Percentiles rank a stretch among this genome's conserved stretches.
These are phyloP conservation scores for Drosophila ezoana DNA, from an alignment of 2,888 invertebrate species.

Conservation along the genomic window DNA sequence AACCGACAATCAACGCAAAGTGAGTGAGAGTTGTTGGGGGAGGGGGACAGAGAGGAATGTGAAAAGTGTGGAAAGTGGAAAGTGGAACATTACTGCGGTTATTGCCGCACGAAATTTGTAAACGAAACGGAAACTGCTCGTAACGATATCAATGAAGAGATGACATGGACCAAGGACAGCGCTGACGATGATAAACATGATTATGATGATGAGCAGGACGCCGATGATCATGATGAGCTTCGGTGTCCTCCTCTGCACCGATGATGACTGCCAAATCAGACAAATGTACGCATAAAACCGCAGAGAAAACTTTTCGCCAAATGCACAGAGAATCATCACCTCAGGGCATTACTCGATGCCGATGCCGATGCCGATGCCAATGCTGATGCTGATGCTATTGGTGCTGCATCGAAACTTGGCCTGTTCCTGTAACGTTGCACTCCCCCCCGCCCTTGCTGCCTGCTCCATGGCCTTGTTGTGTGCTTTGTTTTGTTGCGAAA, in stretches of 20 bases:
- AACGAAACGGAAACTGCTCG: slow-evolving; percentile 76
- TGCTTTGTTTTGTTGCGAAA: slow-evolving; percentile 60
- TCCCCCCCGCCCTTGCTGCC: background rate
- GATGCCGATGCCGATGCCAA: slow-evolving; percentile 18
- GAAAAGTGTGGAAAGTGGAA: slow-evolving; percentile 29
- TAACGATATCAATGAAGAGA: slow-evolving; percentile 77
- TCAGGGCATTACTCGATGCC: slow-evolving; percentile 43
- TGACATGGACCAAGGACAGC: slow-evolving; percentile 66
- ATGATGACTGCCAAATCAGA: slow-evolving; percentile 76
- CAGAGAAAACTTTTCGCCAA: slow-evolving; percentile 71
- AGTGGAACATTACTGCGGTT: slow-evolving; percentile 70
- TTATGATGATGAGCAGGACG: slow-evolving; percentile 20
- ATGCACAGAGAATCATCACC: slow-evolving; percentile 65
- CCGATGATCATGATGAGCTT: slow-evolving; percentile 34
- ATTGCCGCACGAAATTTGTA: slow-evolving; percentile 76
- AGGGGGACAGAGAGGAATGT: background rate
- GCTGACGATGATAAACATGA: slow-evolving; percentile 23
- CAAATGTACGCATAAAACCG: slow-evolving; percentile 76
- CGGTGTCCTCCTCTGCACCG: slow-evolving; percentile 14
- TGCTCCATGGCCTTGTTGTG: slow-evolving; percentile 22
- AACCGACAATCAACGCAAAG: slow-evolving; percentile 56
- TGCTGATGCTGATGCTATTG: slow-evolving; percentile 1
- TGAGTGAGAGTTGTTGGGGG: background rate
- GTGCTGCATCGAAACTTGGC: slow-evolving; percentile 47
- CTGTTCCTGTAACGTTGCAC: slow-evolving; percentile 19